These are phyloP conservation scores for Chrysolina oricalcia DNA, from an alignment of 2,888 invertebrate genomes.

Conservation along the genomic window DNA sequence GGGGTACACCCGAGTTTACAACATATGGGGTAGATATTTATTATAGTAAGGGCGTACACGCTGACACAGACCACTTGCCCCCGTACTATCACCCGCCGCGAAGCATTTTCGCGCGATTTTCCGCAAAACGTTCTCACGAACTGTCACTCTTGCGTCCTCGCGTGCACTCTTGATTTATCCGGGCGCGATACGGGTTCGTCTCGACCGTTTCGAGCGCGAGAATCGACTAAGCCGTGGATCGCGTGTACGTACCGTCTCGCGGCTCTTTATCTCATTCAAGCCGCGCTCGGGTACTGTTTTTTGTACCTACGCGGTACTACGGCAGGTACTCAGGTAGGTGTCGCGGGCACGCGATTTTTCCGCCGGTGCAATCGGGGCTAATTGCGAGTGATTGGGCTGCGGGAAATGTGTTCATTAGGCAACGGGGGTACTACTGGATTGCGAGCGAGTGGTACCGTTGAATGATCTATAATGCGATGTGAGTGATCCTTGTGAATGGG, in stretches of 20 bases:
- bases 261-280: constrained; percentile 50
- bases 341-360: constrained; percentile 20
- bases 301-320: constrained; percentile 30
- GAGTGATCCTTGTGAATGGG: neutral
- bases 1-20: too few species aligned
- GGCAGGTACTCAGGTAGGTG: constrained; percentile 23
- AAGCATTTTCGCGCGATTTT: neutral
- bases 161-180: constrained; percentile 14
- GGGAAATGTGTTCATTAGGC: constrained; percentile 7
- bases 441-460: too few species aligned
- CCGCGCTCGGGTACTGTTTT: constrained; percentile 42
- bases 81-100: constrained; percentile 5
- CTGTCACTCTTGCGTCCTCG: constrained; percentile 11
- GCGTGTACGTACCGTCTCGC: constrained; percentile 36
- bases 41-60: constrained; percentile 1
- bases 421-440: too few species aligned
- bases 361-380: neutral
- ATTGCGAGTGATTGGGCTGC: constrained; percentile 7
- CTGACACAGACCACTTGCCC: constrained; percentile 2
- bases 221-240: constrained; percentile 41
- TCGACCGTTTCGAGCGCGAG: constrained; percentile 32
- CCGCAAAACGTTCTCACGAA: neutral
- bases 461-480: neutral
- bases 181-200: constrained; percentile 4
- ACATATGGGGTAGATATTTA: neutral